phyloP scores from a whole-genome alignment of 2,888 invertebrate species.

The Lathronympha strigana region DNA sequence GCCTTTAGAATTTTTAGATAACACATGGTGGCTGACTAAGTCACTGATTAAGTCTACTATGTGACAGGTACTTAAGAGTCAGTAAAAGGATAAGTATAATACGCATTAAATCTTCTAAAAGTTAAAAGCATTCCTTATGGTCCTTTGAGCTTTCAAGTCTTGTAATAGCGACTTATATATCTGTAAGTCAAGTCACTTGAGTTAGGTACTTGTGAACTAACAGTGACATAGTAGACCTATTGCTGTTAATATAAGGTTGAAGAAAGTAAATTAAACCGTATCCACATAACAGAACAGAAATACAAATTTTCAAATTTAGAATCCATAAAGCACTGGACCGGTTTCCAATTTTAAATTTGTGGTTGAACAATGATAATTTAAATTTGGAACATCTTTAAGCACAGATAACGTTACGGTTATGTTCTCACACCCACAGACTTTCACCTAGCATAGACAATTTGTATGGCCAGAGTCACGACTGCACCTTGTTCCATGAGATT shows the following conservation, averaged over 20 bases:
- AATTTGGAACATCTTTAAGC: conserved; percentile 40
- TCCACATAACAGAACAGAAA: not conserved
- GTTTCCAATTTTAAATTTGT: conserved; percentile 33
- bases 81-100: not conserved
- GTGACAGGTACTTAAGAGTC: not conserved
- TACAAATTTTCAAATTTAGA: not conserved
- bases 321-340: conserved; percentile 33
- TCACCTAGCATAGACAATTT: conserved; percentile 41
- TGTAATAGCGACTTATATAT: conserved; percentile 1
- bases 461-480: conserved; percentile 41
- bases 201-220: too few species aligned
- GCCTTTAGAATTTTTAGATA: conserved; percentile 30
- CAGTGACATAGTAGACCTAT: too few species aligned
- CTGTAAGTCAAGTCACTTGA: not conserved
- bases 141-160: conserved; percentile 1
- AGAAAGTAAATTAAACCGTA: not conserved
- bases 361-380: conserved; percentile 38
- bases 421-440: conserved; percentile 42
- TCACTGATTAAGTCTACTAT: conserved; percentile 1
- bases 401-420: conserved; percentile 38
- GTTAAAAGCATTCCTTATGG: conserved; percentile 18
- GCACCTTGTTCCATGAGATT: conserved; percentile 34
- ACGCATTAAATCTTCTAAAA: not conserved
- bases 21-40: conserved; percentile 9
- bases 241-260: not conserved